Evolutionary conservation across 2,797 vertebrate species (phyloP).

Genomic region (Melanotaenia pygmaea): DNA sequence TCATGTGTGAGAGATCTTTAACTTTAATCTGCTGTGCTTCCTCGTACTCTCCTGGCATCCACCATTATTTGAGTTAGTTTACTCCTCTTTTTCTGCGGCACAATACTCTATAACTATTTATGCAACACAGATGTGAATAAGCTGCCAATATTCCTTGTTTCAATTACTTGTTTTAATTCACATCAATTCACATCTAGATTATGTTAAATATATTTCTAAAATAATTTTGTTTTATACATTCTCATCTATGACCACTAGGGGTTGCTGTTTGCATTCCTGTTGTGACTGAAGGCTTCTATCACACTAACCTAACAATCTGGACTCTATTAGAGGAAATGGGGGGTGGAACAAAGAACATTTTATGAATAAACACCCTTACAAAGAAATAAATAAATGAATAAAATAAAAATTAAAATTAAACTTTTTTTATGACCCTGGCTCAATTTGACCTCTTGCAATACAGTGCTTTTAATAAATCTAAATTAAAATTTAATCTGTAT

Average conservation of each 20-base stretch:
- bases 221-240: not conserved
- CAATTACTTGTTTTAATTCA: too few relatives aligned
- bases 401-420: not conserved
- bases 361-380: not conserved
- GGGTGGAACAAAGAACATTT: not conserved
- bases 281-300: not conserved
- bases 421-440: not conserved
- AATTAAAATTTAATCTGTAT: slow-evolving; percentile 2
- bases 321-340: slow-evolving; percentile 23
- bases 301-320: slow-evolving; percentile 27
- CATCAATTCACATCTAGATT: not conserved
- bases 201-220: not conserved
- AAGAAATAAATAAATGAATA: not conserved
- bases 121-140: not conserved
- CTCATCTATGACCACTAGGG: slow-evolving; percentile 33
- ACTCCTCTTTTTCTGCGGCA: too few relatives aligned
- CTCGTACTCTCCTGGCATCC: too few relatives aligned
- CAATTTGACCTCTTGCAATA: not conserved
- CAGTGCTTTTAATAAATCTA: slow-evolving; percentile 1
- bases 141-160: not conserved
- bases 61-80: too few relatives aligned
- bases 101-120: too few relatives aligned
- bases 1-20: too few relatives aligned
- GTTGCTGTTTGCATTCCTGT: slow-evolving; percentile 26
- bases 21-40: too few relatives aligned